These are phyloP conservation scores for Carassius carassius DNA, from an alignment of 2,113 vertebrate genomes.

Conservation along the genomic window DNA sequence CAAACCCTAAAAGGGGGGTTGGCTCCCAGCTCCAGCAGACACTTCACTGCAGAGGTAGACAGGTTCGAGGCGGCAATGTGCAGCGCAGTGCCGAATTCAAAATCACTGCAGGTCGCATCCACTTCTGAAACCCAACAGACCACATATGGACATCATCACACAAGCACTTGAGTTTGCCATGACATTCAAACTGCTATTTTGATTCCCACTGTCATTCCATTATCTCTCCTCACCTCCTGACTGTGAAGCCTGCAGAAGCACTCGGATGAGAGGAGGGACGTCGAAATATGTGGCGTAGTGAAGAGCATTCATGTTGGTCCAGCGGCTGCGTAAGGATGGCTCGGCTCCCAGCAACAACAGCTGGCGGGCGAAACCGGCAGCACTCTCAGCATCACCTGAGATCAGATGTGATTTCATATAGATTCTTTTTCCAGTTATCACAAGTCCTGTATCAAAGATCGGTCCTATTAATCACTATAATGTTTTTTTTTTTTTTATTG, in stretches of 20 bases:
- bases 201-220: neutral
- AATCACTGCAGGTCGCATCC: constrained; percentile 97
- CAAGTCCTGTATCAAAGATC: no score
- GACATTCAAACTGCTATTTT: neutral
- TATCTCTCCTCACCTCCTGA: constrained; percentile 83
- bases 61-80: constrained; percentile 96
- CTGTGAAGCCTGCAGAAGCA: constrained; percentile 88
- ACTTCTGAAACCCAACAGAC: constrained; percentile 78
- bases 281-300: constrained; percentile 99
- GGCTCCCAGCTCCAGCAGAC: constrained; percentile 90
- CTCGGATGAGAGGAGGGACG: constrained; percentile 87
- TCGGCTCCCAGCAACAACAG: constrained; percentile 89
- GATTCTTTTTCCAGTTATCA: neutral
- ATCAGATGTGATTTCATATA: neutral
- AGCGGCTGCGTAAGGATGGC: constrained; percentile 87
- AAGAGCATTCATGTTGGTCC: constrained; percentile 99
- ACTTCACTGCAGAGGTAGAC: constrained; percentile 86
- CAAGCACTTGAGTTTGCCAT: neutral
- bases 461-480: neutral
- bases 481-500: no score
- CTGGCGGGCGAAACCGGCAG: constrained; percentile 85
- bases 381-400: constrained; percentile 88
- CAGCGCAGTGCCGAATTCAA: constrained; percentile 94
- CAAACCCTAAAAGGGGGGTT: constrained; percentile 96
- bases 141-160: neutral